Conservation (phyloP, 2,113 vertebrate species). For the Pachyramphus minor region DNA sequence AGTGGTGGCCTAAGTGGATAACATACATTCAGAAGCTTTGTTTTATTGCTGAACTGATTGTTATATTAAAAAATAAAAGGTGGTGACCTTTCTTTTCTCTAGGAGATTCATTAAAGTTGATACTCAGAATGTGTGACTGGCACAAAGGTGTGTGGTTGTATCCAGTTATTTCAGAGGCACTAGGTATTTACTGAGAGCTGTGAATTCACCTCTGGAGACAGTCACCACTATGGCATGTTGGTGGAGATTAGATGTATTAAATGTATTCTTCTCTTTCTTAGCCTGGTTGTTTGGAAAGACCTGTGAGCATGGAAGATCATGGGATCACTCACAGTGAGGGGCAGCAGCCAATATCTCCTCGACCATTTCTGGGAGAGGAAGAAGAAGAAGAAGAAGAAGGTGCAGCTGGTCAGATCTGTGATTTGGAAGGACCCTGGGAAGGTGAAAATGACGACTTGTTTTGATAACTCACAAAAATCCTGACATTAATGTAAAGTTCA, state of each 20-base stretch:
- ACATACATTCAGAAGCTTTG: not conserved
- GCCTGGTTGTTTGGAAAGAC: not conserved
- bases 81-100: not conserved
- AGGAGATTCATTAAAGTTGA: not conserved
- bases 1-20: not conserved
- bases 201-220: not conserved
- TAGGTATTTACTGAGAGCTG: not conserved
- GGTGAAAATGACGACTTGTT: not conserved
- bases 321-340: not conserved
- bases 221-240: not conserved
- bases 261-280: not conserved
- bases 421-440: not conserved
- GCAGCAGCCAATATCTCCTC: not conserved
- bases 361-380: not conserved
- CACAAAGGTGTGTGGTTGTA: not conserved
- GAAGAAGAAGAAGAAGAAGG: not conserved
- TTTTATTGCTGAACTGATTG: not conserved
- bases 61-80: not conserved
- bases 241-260: not conserved
- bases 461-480: not conserved
- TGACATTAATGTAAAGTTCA: not conserved
- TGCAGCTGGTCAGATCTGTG: not conserved
- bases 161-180: not conserved
- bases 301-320: not conserved
- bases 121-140: not conserved